Conservation (phyloP, 2,888 invertebrate genomes). For the Argyresthia albistria region DNA sequence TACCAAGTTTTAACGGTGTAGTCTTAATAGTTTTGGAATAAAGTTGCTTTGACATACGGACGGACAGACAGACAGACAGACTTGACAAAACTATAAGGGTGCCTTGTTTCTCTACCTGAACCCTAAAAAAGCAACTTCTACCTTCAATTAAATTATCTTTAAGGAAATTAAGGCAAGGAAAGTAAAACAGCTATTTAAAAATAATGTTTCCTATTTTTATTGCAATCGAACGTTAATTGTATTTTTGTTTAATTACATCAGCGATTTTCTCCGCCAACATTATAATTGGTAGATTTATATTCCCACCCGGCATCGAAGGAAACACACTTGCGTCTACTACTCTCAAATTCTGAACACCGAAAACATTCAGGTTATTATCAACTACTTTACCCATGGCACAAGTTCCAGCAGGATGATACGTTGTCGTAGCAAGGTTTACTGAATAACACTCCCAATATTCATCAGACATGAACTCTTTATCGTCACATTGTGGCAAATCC, state of each 20-base stretch:
- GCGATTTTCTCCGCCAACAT: slow-evolving; percentile 8
- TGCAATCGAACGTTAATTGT: neutral
- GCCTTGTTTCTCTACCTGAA: too few species aligned
- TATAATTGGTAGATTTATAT: neutral
- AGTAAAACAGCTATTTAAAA: too few species aligned
- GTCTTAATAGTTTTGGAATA: too few species aligned
- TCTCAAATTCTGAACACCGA: slow-evolving; percentile 2
- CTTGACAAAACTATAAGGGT: too few species aligned
- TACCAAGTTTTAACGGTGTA: too few species aligned
- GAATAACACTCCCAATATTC: slow-evolving; percentile 25
- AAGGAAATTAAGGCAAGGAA: too few species aligned
- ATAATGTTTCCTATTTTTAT: too few species aligned
- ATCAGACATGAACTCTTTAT: slow-evolving; percentile 3
- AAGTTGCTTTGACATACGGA: too few species aligned
- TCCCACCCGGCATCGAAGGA: neutral
- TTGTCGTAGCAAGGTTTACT: neutral
- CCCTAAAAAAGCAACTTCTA: too few species aligned
- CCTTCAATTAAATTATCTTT: too few species aligned
- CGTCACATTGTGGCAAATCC: slow-evolving; percentile 2
- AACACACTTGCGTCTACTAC: slow-evolving; percentile 7
- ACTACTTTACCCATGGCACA: slow-evolving; percentile 7
- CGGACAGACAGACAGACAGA: too few species aligned
- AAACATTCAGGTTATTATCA: slow-evolving; percentile 3
- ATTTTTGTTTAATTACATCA: slow-evolving; percentile 5
- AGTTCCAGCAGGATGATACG: slow-evolving; percentile 1